Evolutionary conservation across 2,113 vertebrate genomes (phyloP).

Genomic region (Baryphthengus martii): DNA sequence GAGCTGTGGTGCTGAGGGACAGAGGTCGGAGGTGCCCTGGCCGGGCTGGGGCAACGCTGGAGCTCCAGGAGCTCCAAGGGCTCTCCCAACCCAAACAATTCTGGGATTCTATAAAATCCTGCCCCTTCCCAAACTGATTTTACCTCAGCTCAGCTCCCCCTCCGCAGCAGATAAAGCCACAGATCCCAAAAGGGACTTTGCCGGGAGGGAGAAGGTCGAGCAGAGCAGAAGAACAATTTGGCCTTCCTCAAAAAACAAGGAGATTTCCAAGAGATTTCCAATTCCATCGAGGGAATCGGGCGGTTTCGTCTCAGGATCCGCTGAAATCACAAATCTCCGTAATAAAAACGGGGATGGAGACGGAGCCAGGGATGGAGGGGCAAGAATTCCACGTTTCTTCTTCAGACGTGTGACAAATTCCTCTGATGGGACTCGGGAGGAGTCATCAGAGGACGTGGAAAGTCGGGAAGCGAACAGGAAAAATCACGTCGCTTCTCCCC

Average conservation of each 20-base stretch:
- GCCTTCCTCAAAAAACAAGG: neutral
- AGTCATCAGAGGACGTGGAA: neutral
- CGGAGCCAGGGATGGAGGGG: neutral
- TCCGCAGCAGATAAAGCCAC: neutral
- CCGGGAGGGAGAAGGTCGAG: neutral
- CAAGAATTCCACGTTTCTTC: neutral
- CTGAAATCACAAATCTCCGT: constrained; percentile 1
- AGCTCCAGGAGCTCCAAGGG: no score
- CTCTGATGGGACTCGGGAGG: no score
- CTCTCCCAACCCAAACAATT: no score
- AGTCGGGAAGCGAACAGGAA: neutral
- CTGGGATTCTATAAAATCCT: no score
- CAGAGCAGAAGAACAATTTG: neutral
- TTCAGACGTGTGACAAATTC: neutral
- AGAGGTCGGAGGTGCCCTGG: no score
- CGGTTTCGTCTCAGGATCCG: neutral
- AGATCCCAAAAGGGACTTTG: neutral
- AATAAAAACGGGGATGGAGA: neutral
- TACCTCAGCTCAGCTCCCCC: neutral
- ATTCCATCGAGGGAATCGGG: neutral
- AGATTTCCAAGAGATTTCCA: neutral
- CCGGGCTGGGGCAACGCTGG: no score
- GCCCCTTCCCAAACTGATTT: neutral
- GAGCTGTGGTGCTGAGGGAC: no score
- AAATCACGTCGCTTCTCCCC: neutral